Percentiles rank a stretch among this genome's conserved stretches.
These are phyloP conservation scores for Eira barbara DNA, from an alignment of 2,113 vertebrate genomes.

Conservation along the genomic window DNA sequence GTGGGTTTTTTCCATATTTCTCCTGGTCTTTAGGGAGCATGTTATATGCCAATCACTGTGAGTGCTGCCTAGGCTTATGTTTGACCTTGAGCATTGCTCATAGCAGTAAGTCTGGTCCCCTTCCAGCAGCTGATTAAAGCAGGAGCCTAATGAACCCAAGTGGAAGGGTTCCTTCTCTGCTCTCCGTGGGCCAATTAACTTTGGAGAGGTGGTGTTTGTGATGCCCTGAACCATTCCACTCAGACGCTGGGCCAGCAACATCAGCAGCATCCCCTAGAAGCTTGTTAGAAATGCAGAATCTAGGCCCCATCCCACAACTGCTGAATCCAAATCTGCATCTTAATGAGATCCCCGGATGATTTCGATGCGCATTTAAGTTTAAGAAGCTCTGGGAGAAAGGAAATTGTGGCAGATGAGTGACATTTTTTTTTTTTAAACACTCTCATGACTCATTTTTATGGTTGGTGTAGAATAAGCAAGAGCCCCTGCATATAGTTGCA, in stretches of 20 bases:
- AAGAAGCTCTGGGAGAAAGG: background rate
- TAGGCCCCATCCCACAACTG: background rate
- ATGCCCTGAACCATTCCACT: background rate
- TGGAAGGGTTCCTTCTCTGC: background rate
- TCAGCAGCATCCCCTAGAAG: background rate
- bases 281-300: constrained; percentile 10
- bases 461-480: background rate
- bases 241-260: background rate
- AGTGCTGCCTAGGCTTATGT: background rate
- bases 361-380: background rate
- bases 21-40: background rate
- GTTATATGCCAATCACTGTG: background rate
- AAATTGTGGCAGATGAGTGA: background rate
- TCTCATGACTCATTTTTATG: background rate
- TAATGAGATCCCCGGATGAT: background rate
- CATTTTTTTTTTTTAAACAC: background rate
- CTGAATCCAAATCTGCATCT: background rate
- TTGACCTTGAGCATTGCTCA: background rate
- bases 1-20: background rate
- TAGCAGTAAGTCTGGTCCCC: background rate
- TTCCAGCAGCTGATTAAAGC: constrained; percentile 41
- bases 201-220: background rate
- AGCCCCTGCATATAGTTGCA: background rate
- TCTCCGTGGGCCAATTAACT: constrained; percentile 4
- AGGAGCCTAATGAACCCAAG: background rate